These are phyloP conservation scores for Rhipidura dahli DNA, from an alignment of 2,113 vertebrate genomes.

Conservation along the genomic window DNA sequence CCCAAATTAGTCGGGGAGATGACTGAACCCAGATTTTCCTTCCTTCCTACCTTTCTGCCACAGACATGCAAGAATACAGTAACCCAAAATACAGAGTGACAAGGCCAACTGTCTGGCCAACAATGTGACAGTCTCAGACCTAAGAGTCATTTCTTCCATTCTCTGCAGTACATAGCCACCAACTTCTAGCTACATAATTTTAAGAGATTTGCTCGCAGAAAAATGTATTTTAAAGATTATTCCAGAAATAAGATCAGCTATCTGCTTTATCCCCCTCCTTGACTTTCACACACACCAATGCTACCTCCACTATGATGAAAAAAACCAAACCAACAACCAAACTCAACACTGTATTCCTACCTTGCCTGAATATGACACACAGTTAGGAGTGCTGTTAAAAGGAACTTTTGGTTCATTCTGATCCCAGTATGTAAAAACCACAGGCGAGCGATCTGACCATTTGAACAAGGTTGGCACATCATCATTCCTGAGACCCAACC, in stretches of 20 bases:
- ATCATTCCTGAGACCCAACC: constrained; percentile 83
- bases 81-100: background rate
- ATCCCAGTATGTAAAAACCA: constrained; percentile 88
- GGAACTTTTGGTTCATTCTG: constrained; percentile 80
- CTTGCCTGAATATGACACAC: constrained; percentile 85
- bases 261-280: background rate
- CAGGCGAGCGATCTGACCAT: constrained; percentile 80
- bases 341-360: constrained; percentile 59
- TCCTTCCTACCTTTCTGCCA: background rate
- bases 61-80: background rate
- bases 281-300: background rate
- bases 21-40: background rate
- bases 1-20: background rate
- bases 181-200: background rate
- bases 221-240: background rate
- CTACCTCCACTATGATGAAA: background rate
- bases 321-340: background rate
- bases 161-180: background rate
- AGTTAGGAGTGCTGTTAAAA: constrained; percentile 74
- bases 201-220: background rate
- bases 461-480: constrained; percentile 74
- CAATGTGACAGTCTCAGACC: background rate
- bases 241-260: background rate
- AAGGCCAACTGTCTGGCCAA: background rate
- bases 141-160: background rate